Conservation (phyloP, 2,888 invertebrate species). For the Tetanocera ferruginea region DNA sequence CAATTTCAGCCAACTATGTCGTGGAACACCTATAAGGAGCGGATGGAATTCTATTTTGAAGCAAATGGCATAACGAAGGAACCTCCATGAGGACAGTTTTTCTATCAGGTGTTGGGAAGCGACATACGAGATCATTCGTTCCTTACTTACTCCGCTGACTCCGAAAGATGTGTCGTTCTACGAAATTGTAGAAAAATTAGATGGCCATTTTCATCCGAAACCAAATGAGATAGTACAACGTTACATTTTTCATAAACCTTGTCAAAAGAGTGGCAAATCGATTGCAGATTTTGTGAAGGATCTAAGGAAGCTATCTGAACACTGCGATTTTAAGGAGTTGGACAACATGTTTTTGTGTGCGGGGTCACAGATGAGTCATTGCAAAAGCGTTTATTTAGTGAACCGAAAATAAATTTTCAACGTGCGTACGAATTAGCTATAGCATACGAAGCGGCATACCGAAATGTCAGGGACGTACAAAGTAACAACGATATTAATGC, state of each 20-base stretch:
- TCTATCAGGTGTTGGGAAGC: constrained; percentile 23
- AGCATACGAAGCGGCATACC: neutral
- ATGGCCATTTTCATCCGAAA: neutral
- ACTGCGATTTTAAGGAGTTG: constrained; percentile 28
- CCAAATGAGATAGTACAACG: neutral
- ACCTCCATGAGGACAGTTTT: neutral
- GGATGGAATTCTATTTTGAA: constrained; percentile 71
- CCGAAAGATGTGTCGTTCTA: neutral
- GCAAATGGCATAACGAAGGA: neutral
- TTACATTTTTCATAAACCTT: neutral
- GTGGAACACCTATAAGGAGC: constrained; percentile 34
- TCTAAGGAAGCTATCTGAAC: constrained; percentile 26
- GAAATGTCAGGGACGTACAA: neutral
- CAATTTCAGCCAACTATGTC: constrained; percentile 28
- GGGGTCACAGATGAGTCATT: neutral
- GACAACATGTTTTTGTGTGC: constrained; percentile 26
- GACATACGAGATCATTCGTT: neutral
- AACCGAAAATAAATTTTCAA: constrained; percentile 25
- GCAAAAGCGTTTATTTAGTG: constrained; percentile 21
- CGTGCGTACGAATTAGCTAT: constrained; percentile 32
- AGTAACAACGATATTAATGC: neutral
- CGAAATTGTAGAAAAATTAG: neutral
- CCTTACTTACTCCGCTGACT: neutral
- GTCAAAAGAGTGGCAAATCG: constrained; percentile 12
- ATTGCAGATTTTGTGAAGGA: constrained; percentile 8